These are phyloP conservation scores for Cantharis nigra DNA, from an alignment of 2,888 invertebrate genomes.

Conservation along the genomic window DNA sequence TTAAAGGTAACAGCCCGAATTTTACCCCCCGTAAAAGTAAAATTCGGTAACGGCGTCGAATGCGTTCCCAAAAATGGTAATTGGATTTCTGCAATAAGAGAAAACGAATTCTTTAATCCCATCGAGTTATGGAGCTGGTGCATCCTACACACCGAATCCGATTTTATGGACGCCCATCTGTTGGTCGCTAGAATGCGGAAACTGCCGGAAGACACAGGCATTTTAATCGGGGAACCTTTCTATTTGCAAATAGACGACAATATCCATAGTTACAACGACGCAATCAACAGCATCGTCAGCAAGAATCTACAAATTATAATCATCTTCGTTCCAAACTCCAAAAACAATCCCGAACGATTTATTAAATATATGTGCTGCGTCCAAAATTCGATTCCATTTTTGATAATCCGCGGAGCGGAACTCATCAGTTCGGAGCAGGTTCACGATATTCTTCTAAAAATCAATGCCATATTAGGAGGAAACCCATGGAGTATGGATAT, in stretches of 20 bases:
- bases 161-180: neutral
- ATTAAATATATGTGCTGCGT: neutral
- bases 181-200: neutral
- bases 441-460: neutral
- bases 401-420: neutral
- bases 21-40: neutral
- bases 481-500: neutral
- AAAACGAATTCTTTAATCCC: neutral
- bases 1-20: neutral
- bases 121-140: neutral
- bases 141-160: neutral
- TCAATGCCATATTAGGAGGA: neutral
- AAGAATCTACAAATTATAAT: neutral
- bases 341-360: neutral
- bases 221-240: neutral
- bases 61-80: neutral
- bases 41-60: neutral
- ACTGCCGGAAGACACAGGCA: neutral
- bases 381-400: neutral
- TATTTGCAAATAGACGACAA: neutral
- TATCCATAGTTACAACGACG: neutral
- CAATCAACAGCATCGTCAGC: neutral
- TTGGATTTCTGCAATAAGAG: neutral
- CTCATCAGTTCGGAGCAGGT: neutral
- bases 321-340: neutral